These are phyloP conservation scores for Tuta absoluta DNA, from an alignment of 2,888 invertebrate genomes.

Conservation along the genomic window DNA sequence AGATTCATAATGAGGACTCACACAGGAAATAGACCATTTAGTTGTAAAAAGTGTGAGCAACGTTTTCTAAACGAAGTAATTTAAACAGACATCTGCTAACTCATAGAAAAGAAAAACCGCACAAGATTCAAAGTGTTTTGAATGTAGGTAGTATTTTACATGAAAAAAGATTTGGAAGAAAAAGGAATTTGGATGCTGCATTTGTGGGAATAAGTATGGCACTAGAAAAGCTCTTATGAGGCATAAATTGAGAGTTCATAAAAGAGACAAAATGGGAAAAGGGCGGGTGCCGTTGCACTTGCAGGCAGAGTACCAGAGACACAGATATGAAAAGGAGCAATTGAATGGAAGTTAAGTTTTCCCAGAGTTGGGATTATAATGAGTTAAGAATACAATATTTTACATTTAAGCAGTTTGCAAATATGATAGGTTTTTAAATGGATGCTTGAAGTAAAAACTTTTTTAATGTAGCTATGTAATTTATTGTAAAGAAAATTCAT, in stretches of 20 bases:
- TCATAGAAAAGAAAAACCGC: slow-evolving; percentile 48
- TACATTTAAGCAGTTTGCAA: too few relatives aligned
- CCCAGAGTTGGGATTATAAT: background rate
- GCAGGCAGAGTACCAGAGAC: slow-evolving; percentile 46
- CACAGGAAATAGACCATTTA: slow-evolving; percentile 71
- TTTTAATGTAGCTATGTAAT: too few relatives aligned
- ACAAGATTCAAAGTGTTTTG: slow-evolving; percentile 63
- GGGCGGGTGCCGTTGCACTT: slow-evolving; percentile 65
- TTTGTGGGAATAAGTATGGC: slow-evolving; percentile 71
- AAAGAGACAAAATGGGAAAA: slow-evolving; percentile 60
- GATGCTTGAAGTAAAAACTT: too few relatives aligned
- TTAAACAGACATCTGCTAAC: slow-evolving; percentile 64
- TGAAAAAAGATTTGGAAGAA: slow-evolving; percentile 59
- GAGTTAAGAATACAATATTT: background rate
- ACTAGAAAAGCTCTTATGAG: slow-evolving; percentile 45
- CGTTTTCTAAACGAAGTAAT: slow-evolving; percentile 71
- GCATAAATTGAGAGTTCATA: slow-evolving; percentile 52
- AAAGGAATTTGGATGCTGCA: slow-evolving; percentile 65
- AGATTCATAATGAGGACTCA: slow-evolving; percentile 73
- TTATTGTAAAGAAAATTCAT: too few relatives aligned
- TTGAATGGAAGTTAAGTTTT: background rate
- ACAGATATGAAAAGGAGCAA: background rate
- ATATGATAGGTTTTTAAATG: too few relatives aligned
- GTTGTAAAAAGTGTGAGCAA: slow-evolving; percentile 63
- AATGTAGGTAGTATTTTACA: slow-evolving; percentile 65